phyloP scores from a whole-genome alignment of 2,797 vertebrate species.

The Esox lucius region DNA sequence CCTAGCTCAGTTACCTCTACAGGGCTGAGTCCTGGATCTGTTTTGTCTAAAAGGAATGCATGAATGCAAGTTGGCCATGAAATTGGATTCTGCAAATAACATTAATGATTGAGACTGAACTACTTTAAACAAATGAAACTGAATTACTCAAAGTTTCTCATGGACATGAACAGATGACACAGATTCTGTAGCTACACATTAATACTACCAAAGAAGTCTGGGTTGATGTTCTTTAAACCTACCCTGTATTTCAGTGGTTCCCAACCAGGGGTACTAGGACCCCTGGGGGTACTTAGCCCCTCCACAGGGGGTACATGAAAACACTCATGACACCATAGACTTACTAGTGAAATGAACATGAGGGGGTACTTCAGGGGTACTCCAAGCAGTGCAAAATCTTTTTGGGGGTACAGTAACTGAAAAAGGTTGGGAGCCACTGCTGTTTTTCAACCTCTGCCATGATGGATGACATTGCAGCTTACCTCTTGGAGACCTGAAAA shows the following conservation, averaged over 20 bases:
- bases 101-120: conserved; percentile 37
- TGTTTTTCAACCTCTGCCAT: conserved; percentile 16
- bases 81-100: conserved; percentile 31
- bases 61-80: conserved; percentile 35
- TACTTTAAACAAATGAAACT: conserved; percentile 35
- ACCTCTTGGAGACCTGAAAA: conserved; percentile 40
- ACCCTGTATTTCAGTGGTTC: conserved; percentile 44
- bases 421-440: no score
- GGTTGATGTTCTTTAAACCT: conserved; percentile 22
- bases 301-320: no score
- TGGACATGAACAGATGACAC: neutral
- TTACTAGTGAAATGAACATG: no score
- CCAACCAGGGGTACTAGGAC: no score
- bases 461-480: conserved; percentile 32
- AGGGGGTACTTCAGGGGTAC: no score
- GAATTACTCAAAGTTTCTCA: conserved; percentile 33
- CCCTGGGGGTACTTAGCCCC: no score
- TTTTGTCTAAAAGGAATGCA: conserved; percentile 10
- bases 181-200: neutral
- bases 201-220: neutral
- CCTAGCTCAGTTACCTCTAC: conserved; percentile 10
- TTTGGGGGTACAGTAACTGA: no score
- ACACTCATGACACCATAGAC: no score
- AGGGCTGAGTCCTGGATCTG: conserved; percentile 19
- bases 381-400: no score